Evolutionary conservation across 2,797 vertebrate genomes (phyloP).

Genomic region (Pseudocheirus occidentalis): DNA sequence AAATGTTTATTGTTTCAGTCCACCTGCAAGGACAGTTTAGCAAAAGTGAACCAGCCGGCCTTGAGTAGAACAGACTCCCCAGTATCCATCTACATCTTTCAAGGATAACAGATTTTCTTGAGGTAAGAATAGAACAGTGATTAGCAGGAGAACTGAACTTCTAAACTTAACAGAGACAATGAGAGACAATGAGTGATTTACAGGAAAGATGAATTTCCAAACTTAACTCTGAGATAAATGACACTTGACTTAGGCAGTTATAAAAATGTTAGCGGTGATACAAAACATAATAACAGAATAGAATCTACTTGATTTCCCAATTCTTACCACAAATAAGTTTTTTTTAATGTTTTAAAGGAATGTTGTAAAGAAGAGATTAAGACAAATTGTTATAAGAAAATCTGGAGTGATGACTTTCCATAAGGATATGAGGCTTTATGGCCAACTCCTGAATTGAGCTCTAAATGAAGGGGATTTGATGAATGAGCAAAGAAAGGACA

Average conservation of each 20-base stretch:
- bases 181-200: background rate
- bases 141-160: background rate
- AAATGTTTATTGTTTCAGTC: background rate
- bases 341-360: background rate
- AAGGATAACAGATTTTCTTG: background rate
- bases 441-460: background rate
- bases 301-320: background rate
- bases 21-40: background rate
- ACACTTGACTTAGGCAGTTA: background rate
- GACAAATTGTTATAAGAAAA: background rate
- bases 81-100: background rate
- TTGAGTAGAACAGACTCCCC: background rate
- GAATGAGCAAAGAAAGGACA: background rate
- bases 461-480: background rate
- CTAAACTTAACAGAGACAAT: slow-evolving; percentile 1
- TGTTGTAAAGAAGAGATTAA: background rate
- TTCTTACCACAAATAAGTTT: background rate
- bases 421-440: background rate
- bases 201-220: background rate
- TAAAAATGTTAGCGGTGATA: background rate
- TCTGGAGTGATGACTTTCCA: background rate
- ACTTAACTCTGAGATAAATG: background rate
- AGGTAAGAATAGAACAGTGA: background rate
- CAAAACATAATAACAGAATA: background rate
- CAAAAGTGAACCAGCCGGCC: background rate